A percentile compares a stretch with the other conserved stretches of the same genome.
These are phyloP conservation scores for Pterocles orientalis DNA, from an alignment of 2,113 vertebrate species.

Conservation along the genomic window DNA sequence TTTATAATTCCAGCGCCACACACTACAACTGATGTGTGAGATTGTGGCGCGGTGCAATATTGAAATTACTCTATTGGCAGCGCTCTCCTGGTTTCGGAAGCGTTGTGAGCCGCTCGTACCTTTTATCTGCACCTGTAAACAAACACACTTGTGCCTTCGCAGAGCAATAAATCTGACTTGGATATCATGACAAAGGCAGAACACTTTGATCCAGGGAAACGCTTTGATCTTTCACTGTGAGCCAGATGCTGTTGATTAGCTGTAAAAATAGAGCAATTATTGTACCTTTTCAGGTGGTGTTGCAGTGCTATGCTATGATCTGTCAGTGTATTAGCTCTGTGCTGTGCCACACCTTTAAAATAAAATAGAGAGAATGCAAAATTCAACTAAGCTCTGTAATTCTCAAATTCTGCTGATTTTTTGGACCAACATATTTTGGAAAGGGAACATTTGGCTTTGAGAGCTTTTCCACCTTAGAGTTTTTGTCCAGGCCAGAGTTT, in stretches of 20 bases:
- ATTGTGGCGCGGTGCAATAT: fast-evolving
- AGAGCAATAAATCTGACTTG: neutral
- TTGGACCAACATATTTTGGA: neutral
- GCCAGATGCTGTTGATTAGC: conserved; percentile 28
- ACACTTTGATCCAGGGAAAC: conserved; percentile 15
- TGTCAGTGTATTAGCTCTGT: neutral
- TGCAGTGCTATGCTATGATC: neutral
- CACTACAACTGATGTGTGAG: neutral
- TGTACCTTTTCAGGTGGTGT: neutral
- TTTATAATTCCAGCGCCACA: neutral
- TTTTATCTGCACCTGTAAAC: neutral
- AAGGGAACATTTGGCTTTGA: neutral
- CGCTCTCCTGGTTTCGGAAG: neutral
- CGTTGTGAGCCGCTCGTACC: neutral
- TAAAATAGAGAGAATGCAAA: neutral
- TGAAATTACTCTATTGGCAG: neutral
- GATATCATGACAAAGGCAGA: conserved; percentile 6
- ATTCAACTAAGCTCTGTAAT: neutral
- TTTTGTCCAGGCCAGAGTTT: neutral
- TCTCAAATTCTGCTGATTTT: neutral
- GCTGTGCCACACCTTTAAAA: neutral
- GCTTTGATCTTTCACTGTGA: conserved; percentile 6
- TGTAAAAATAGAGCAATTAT: conserved; percentile 38
- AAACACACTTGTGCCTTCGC: neutral
- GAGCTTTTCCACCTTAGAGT: neutral